Percentiles rank a stretch among this genome's conserved stretches.
phyloP scores from a whole-genome alignment of 1,140 invertebrate species.

The Drosophila bipectinata region DNA sequence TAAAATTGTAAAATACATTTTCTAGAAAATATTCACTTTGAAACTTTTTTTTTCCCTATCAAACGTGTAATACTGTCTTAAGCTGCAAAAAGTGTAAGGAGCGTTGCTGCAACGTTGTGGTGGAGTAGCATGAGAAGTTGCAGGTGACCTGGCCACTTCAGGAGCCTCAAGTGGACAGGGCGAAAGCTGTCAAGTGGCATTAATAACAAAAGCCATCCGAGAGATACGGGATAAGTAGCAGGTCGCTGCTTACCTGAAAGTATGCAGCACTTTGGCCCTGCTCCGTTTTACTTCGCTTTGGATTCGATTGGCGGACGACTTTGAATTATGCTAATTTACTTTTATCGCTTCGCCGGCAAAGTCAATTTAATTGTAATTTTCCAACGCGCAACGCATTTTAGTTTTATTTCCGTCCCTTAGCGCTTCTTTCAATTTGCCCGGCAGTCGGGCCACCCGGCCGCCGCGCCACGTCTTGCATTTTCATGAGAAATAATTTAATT shows the following conservation, averaged over 20 bases:
- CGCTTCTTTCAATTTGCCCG: slow-evolving; percentile 61
- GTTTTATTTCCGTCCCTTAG: slow-evolving; percentile 64
- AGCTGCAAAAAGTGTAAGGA: slow-evolving; percentile 42
- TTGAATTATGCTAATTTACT: slow-evolving; percentile 79
- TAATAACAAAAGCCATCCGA: slow-evolving; percentile 64
- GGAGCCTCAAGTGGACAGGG: slow-evolving; percentile 55
- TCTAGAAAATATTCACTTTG: neutral
- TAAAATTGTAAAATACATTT: neutral
- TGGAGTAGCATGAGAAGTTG: neutral
- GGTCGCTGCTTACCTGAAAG: slow-evolving; percentile 28
- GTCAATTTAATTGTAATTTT: slow-evolving; percentile 82
- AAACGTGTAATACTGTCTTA: slow-evolving; percentile 14
- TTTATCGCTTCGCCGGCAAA: slow-evolving; percentile 73
- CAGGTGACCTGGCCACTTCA: slow-evolving; percentile 59
- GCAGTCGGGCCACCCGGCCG: neutral
- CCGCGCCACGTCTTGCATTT: slow-evolving; percentile 50
- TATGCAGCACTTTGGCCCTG: slow-evolving; percentile 23
- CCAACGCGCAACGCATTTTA: slow-evolving; percentile 66
- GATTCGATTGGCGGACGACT: slow-evolving; percentile 48
- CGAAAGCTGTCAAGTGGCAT: slow-evolving; percentile 65
- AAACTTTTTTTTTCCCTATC: neutral
- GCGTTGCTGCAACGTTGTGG: slow-evolving; percentile 7
- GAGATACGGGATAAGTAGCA: slow-evolving; percentile 41
- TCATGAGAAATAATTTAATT: slow-evolving; percentile 78
- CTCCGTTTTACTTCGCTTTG: slow-evolving; percentile 14